Conservation (phyloP, 2,888 invertebrate genomes). For the Hetaerina titia region DNA sequence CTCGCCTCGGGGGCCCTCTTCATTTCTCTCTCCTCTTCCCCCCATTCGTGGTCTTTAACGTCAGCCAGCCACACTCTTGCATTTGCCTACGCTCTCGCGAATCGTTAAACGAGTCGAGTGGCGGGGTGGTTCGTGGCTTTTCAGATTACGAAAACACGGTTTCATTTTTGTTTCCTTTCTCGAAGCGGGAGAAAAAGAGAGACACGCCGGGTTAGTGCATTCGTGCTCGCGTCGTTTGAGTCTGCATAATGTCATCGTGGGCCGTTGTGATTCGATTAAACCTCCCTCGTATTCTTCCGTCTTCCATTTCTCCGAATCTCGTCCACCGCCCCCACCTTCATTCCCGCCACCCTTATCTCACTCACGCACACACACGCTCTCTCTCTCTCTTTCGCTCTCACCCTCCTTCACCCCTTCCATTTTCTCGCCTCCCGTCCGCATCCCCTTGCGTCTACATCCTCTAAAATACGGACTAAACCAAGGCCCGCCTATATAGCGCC, state of each 20-base stretch:
- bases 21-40: too few relatives aligned
- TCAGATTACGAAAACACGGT: too few relatives aligned
- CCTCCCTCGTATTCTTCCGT: not conserved
- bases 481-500: slow-evolving; percentile 33
- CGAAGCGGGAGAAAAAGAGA: too few relatives aligned
- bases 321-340: not conserved
- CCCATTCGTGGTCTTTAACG: too few relatives aligned
- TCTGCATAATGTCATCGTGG: slow-evolving; percentile 19
- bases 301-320: not conserved
- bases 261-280: slow-evolving; percentile 33
- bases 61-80: too few relatives aligned
- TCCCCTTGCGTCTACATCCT: not conserved
- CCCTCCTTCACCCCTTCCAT: not conserved
- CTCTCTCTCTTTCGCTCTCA: not conserved
- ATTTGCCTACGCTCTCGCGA: too few relatives aligned
- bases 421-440: not conserved
- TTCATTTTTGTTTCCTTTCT: too few relatives aligned
- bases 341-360: not conserved
- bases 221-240: not conserved
- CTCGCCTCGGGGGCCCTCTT: too few relatives aligned
- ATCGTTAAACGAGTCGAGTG: too few relatives aligned
- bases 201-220: too few relatives aligned
- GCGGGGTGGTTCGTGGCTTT: too few relatives aligned
- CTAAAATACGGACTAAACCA: slow-evolving; percentile 32
- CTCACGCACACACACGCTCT: not conserved